Percentiles rank a stretch among this genome's conserved stretches.
Evolutionary conservation across 2,888 invertebrate genomes (phyloP).

Genomic region (Capitulum mitella): DNA sequence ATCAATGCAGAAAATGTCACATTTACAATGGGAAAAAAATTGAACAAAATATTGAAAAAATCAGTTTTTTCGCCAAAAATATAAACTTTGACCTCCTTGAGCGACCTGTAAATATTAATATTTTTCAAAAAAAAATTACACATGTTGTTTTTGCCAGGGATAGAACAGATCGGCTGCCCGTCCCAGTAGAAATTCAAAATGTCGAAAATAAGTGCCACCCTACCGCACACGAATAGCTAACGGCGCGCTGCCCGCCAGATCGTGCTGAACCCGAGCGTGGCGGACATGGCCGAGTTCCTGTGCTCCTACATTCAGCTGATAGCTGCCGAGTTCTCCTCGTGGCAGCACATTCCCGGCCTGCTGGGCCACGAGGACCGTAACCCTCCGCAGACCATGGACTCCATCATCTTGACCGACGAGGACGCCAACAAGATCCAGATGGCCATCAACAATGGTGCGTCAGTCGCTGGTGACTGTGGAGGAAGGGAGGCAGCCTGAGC

Average conservation of each 20-base stretch:
- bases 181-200: no score
- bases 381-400: not conserved
- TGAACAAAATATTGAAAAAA: no score
- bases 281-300: conserved; percentile 2
- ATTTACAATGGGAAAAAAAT: no score
- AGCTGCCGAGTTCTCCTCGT: not conserved
- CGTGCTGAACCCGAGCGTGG: conserved; percentile 1
- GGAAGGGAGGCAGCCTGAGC: not conserved
- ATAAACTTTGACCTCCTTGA: no score
- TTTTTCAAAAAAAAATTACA: no score
- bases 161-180: no score
- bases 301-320: conserved; percentile 7
- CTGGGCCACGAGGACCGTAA: not conserved
- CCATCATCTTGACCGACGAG: conserved; percentile 4
- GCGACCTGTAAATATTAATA: no score
- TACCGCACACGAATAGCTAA: no score
- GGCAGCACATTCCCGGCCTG: conserved; percentile 3
- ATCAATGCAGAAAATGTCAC: no score
- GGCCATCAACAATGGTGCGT: conserved; percentile 11
- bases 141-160: no score
- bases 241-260: not conserved
- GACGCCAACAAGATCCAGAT: conserved; percentile 13
- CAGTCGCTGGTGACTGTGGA: not conserved
- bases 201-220: no score
- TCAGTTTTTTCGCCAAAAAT: no score